Base-by-base conservation (phyloP, 1,140 invertebrate genomes). In the Drosophila ananassae region DNA sequence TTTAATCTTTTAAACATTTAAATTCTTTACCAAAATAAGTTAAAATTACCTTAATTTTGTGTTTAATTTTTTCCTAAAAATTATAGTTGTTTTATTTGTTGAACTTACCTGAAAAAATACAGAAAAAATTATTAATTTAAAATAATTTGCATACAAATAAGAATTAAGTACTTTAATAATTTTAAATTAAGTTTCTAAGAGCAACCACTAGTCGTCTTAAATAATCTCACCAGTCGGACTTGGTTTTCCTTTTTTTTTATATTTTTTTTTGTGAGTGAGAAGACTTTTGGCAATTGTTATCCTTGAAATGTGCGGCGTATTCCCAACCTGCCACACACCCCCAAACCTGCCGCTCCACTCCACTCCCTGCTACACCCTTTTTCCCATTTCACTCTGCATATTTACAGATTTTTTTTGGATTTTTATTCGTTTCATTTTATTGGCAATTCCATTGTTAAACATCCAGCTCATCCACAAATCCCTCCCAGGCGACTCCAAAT, bases 241-340 rank as follows among this genome's bases (percentile, higher is more conserved):
- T 57, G 10, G 2, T 4, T 9, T 37, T 22, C n/a, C 8, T 9
- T 13, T 32, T 22, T 9, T 10, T 51, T 4, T 39, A n/a, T 28
- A 13, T 39, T 30, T 12, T 22, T 39, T 30, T 12, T 21, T 17
- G 10, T 44, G 41, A 17, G 41, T 44, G n/a, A 9, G 39, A n/a
- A 37, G 30, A 48, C 24, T 55, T 30, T 61, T 79, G 75, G 50
- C 79, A 83, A 83, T 83, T 83, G 75, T 66, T 72, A 60, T 73
- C 51, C 48, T 17, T 71, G 52, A 75, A 75, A 75, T 63, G 54
- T 47, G 51, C 50, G 59, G 53, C 59, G 24, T 46, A 62, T 39
- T n/a, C 10, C 3, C 21, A 5, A 28, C 7, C 7, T 28, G 25
- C 25, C 25, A 28, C 25, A 28, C 25, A 25, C 6, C 25, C 25